Evolutionary conservation across 2,113 vertebrate species (phyloP).

Genomic region (Enhydra lutris): DNA sequence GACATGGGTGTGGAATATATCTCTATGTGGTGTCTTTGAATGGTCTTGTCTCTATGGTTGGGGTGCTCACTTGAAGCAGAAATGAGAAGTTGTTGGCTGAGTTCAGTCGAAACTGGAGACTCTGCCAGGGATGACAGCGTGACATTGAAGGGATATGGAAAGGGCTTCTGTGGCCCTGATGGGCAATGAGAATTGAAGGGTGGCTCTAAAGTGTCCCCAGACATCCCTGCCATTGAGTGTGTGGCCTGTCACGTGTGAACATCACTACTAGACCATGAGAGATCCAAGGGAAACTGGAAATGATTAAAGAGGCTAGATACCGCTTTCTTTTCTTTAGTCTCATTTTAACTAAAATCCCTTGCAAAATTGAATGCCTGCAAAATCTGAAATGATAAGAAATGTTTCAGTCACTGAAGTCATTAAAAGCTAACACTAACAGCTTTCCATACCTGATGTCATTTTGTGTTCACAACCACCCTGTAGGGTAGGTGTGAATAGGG

Average conservation of each 20-base stretch:
- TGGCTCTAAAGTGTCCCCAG: background rate
- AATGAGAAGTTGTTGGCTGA: background rate
- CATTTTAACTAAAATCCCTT: constrained; percentile 26
- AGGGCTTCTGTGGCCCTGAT: background rate
- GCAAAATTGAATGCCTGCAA: background rate
- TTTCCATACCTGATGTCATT: background rate
- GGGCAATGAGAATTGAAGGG: background rate
- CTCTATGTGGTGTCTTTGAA: background rate
- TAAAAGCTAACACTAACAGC: background rate
- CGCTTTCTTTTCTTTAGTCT: background rate
- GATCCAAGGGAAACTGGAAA: background rate
- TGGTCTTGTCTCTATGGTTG: background rate
- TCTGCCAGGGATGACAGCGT: background rate
- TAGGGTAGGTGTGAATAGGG: background rate
- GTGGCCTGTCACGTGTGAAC: background rate
- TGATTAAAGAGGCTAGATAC: background rate
- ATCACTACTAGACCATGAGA: background rate
- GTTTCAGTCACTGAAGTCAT: background rate
- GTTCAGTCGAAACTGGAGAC: background rate
- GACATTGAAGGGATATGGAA: background rate
- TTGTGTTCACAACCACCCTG: background rate
- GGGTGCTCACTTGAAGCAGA: background rate
- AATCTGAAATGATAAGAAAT: background rate
- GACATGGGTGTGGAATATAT: background rate
- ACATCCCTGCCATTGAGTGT: background rate